These are phyloP conservation scores for Callionymus lyra DNA, from an alignment of 2,113 vertebrate species.

Conservation along the genomic window DNA sequence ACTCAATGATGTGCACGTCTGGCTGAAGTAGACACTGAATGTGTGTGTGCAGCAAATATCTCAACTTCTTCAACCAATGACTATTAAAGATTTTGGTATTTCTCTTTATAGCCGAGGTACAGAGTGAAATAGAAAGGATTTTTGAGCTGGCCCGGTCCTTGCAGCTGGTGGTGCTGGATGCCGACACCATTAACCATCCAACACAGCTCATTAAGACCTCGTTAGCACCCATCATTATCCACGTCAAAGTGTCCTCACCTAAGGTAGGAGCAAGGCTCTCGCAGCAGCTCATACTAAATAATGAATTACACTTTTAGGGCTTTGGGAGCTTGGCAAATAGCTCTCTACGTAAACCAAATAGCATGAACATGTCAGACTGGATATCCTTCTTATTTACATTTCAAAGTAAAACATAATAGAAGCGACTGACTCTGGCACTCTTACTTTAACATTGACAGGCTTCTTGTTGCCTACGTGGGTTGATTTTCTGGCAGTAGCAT, in stretches of 20 bases:
- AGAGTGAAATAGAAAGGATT: constrained; percentile 96
- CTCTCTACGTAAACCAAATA: too few relatives aligned
- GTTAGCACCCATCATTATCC: constrained; percentile 93
- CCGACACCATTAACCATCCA: constrained; percentile 97
- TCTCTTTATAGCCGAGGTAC: constrained; percentile 80
- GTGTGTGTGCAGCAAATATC: neutral
- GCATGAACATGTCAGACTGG: neutral
- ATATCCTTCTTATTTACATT: constrained; percentile 1
- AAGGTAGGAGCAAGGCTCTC: constrained; percentile 70
- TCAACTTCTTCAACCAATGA: neutral
- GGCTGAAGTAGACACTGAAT: too few relatives aligned
- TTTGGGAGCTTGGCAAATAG: too few relatives aligned
- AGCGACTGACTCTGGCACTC: neutral
- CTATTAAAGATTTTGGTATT: neutral
- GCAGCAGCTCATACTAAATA: too few relatives aligned
- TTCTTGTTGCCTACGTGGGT: constrained; percentile 3
- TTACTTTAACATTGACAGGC: constrained; percentile 2
- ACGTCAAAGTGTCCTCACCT: constrained; percentile 96
- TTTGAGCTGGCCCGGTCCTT: constrained; percentile 94
- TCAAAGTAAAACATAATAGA: constrained; percentile 9
- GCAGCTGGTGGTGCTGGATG: constrained; percentile 92
- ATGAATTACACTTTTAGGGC: too few relatives aligned
- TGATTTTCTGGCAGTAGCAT: neutral
- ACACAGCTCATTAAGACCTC: constrained; percentile 96
- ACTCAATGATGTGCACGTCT: constrained; percentile 41